Conservation (phyloP, 2,888 invertebrate species). For the Lasioglossum lativentre region DNA sequence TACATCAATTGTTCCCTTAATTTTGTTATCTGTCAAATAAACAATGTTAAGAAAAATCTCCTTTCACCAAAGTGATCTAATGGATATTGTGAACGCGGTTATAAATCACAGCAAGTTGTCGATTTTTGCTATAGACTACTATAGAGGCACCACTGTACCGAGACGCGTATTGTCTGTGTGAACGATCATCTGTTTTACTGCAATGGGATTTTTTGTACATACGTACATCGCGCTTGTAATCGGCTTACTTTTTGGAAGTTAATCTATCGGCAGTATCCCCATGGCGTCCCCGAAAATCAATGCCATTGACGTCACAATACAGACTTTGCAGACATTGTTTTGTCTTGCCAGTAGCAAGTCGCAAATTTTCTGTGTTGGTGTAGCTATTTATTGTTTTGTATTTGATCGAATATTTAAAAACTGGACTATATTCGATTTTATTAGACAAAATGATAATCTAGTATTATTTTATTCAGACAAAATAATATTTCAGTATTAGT, state of each 20-base stretch:
- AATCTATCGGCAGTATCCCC: not conserved
- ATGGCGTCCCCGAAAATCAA: not conserved
- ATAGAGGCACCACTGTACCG: not conserved
- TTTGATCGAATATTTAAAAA: not conserved
- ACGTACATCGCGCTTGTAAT: not conserved
- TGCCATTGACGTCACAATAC: not conserved
- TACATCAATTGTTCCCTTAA: not conserved
- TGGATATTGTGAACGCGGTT: not conserved
- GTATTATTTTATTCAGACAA: too few species aligned
- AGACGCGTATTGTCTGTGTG: not conserved
- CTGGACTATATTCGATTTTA: not conserved
- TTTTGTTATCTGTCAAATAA: not conserved
- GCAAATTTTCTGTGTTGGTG: too few species aligned
- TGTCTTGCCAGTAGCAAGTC: not conserved
- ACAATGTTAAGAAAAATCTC: not conserved
- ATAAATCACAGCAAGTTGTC: not conserved
- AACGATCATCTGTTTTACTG: not conserved
- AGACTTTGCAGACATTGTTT: not conserved
- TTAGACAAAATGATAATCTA: too few species aligned
- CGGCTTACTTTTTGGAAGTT: not conserved
- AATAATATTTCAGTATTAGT: too few species aligned
- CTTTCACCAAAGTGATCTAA: not conserved
- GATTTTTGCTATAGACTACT: too few species aligned
- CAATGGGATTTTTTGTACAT: not conserved
- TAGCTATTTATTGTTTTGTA: not conserved